Base-by-base conservation (phyloP, 2,113 vertebrate species). In the Solea solea region DNA sequence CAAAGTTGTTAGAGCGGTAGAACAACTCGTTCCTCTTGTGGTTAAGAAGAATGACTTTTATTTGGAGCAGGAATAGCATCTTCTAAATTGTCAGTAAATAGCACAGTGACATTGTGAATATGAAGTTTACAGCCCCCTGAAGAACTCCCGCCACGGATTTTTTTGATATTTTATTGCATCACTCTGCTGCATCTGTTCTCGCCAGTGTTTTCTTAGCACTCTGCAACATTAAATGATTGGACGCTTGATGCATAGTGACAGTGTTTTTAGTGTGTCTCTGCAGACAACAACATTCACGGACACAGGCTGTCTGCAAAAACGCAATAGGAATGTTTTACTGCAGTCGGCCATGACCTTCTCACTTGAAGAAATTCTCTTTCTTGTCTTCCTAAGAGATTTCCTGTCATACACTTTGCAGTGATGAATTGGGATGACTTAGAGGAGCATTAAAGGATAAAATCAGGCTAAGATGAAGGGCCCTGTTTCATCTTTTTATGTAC, bases 181-280 rank as follows among this genome's bases (percentile, higher is more conserved):
- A 68, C 46, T 67, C 44, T 12, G 2, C 57, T 53, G 28, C 16
- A 7, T 69, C 48, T 48, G 42, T 21, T 42, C 41, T 69, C 28
- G 14, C 28, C 54, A 48, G 40, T 6, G 8, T 34, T 57, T 44
- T 56, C 60, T 54, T 12, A 12, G 27, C 40, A 21, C 65, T 42
- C 28, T 25, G 34, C 34, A 57, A 8, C 52, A 58, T 39, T 63
- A 62, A 52, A 12, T 72, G 57, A 76, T 67, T 71, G 52, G 67
- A 42, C 39, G 59, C 34, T 46, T 80, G 53, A 80, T 64, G 49
- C 46, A 39, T 9, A 67, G 46, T 58, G 78, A 72, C 66, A 80
- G 62, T 11, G 45, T 54, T 41, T 63, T 49, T n/a, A 72, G 16
- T 58, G 57, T 68, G 27, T 59, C 34, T 34, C 34, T 34, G 5